Percentiles rank a stretch among this genome's conserved stretches.
phyloP scores from a whole-genome alignment of 1,140 invertebrate species.

The Macrobrachium rosenbergii region DNA sequence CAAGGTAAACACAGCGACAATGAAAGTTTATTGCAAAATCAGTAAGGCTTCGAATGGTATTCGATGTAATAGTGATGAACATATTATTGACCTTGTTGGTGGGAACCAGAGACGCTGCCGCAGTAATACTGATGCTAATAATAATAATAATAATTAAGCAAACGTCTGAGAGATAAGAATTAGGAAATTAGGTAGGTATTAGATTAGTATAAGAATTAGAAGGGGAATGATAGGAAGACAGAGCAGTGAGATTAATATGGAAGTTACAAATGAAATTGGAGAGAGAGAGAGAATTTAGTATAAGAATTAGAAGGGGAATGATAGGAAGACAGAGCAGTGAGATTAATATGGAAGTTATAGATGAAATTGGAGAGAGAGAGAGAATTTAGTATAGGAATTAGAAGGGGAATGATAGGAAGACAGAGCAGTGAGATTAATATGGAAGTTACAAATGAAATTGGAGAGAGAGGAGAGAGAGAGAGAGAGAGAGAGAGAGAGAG shows the following conservation, averaged over 20 bases:
- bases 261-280: neutral
- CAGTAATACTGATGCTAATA: too few relatives aligned
- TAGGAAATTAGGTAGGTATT: neutral
- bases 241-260: neutral
- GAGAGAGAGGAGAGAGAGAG: constrained; percentile 19
- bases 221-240: neutral
- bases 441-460: neutral
- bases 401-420: neutral
- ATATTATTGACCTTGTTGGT: too few relatives aligned
- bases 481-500: constrained; percentile 25
- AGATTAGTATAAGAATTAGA: neutral
- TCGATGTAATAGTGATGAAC: too few relatives aligned
- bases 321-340: neutral
- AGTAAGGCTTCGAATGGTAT: too few relatives aligned
- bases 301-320: neutral
- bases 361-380: constrained; percentile 4
- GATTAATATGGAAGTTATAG: neutral
- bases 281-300: neutral
- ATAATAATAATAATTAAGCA: too few relatives aligned
- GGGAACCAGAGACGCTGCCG: too few relatives aligned
- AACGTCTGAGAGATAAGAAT: too few relatives aligned
- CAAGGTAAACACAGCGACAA: too few relatives aligned
- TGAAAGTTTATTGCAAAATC: too few relatives aligned
- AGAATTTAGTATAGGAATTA: neutral
- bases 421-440: neutral